Percentiles rank a stretch among this genome's conserved stretches.
These are phyloP conservation scores for Temnothorax longispinosus DNA, from an alignment of 1,140 invertebrate genomes.

Conservation along the genomic window DNA sequence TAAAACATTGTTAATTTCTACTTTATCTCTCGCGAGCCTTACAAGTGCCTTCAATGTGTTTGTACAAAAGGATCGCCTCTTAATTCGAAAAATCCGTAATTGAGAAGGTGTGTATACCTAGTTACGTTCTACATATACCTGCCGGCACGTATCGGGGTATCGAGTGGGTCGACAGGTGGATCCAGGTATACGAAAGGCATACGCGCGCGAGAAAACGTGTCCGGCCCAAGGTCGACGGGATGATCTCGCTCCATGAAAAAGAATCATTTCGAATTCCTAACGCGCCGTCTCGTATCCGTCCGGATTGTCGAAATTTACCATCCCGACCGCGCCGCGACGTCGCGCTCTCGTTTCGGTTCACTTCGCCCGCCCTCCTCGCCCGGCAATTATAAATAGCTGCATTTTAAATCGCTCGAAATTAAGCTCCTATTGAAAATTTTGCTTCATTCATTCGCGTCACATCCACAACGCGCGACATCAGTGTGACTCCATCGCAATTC, in stretches of 20 bases:
- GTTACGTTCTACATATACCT: not conserved
- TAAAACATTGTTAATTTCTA: not conserved
- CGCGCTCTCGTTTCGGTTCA: not conserved
- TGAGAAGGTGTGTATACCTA: constrained; percentile 7
- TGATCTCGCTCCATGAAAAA: constrained; percentile 26
- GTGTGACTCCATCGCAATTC: not conserved
- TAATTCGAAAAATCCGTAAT: not conserved
- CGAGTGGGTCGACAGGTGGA: constrained; percentile 14
- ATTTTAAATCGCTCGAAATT: constrained; percentile 22
- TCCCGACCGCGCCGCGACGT: not conserved
- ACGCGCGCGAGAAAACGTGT: constrained; percentile 25
- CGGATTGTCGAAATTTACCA: constrained; percentile 11
- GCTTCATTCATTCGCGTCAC: not conserved
- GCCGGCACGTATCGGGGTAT: not conserved
- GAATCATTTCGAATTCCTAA: constrained; percentile 26
- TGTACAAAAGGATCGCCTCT: not conserved
- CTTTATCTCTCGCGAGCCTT: not conserved
- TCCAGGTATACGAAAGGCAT: constrained; percentile 19
- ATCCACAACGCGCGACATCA: not conserved
- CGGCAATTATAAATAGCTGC: not conserved
- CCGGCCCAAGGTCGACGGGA: constrained; percentile 24
- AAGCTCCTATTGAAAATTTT: constrained; percentile 16
- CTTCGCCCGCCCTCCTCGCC: not conserved
- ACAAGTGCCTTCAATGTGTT: not conserved
- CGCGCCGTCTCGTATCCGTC: not conserved